phyloP scores from a whole-genome alignment of 2,113 vertebrate genomes.

The Fukomys damarensis region DNA sequence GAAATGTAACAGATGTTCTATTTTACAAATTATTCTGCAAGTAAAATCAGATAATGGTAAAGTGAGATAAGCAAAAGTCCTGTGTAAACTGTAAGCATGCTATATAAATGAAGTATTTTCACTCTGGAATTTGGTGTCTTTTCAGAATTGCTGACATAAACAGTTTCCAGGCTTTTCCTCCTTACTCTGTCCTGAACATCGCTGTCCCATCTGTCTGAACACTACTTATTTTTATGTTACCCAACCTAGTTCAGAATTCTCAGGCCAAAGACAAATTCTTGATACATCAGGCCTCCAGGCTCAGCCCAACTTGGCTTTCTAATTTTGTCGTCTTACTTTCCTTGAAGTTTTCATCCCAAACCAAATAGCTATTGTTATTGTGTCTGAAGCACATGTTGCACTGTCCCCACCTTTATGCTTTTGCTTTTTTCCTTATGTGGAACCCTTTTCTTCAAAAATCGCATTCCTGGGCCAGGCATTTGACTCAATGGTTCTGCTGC shows the following conservation, averaged over 20 bases:
- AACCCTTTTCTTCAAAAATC: background rate
- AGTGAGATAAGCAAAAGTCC: background rate
- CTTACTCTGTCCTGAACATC: background rate
- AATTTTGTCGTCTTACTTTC: background rate
- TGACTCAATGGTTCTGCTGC: too few species aligned
- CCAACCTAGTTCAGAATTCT: background rate
- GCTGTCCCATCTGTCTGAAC: background rate
- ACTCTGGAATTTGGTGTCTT: background rate
- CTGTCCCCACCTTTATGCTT: background rate
- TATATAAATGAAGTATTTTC: background rate
- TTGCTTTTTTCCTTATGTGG: background rate
- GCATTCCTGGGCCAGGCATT: too few species aligned
- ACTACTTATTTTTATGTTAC: background rate
- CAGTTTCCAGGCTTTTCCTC: background rate
- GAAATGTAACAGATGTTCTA: background rate
- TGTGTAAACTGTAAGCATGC: background rate
- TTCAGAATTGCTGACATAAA: background rate
- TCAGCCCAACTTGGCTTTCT: background rate
- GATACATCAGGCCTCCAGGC: background rate
- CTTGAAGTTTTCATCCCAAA: background rate
- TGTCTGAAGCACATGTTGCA: background rate
- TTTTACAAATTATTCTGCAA: background rate
- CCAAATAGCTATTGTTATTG: too few species aligned
- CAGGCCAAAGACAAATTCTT: background rate
- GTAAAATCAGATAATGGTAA: background rate